These are phyloP conservation scores for Eupithecia dodoneata DNA, from an alignment of 2,888 invertebrate genomes.

Conservation along the genomic window DNA sequence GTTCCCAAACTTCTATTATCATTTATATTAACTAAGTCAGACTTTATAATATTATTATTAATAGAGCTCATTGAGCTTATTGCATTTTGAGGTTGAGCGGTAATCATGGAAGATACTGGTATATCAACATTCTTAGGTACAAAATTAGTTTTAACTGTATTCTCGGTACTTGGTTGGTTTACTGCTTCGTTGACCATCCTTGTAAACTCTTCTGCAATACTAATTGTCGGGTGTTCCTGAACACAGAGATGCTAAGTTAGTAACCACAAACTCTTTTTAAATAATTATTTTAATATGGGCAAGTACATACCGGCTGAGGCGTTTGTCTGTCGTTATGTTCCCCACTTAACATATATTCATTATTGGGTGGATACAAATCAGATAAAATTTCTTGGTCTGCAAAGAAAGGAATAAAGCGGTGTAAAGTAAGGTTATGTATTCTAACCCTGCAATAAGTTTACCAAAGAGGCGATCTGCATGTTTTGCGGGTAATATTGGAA, in stretches of 20 bases:
- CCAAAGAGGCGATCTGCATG: background rate
- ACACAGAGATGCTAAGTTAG: constrained; percentile 17
- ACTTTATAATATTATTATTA: constrained; percentile 78
- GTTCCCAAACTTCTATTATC: constrained; percentile 73
- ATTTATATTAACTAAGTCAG: constrained; percentile 75
- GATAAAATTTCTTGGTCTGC: constrained; percentile 81
- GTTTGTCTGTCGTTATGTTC: constrained; percentile 82
- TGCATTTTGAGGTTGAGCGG: constrained; percentile 72
- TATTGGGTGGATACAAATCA: constrained; percentile 65
- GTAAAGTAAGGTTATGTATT: background rate
- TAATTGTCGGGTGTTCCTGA: constrained; percentile 66
- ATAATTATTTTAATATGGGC: background rate
- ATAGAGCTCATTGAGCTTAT: constrained; percentile 70
- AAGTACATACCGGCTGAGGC: constrained; percentile 76
- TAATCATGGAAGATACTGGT: constrained; percentile 60
- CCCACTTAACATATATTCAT: constrained; percentile 72
- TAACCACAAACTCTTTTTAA: constrained; percentile 1
- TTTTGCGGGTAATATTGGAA: background rate
- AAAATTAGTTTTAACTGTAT: constrained; percentile 63
- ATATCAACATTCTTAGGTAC: constrained; percentile 64
- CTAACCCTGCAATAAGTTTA: background rate
- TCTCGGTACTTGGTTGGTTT: constrained; percentile 69
- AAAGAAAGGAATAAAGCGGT: constrained; percentile 49
- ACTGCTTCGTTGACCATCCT: constrained; percentile 77
- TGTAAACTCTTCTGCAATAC: constrained; percentile 77